Base-by-base conservation (phyloP, 2,888 invertebrate species). In the Kuschelorhynchus macadamiae region DNA sequence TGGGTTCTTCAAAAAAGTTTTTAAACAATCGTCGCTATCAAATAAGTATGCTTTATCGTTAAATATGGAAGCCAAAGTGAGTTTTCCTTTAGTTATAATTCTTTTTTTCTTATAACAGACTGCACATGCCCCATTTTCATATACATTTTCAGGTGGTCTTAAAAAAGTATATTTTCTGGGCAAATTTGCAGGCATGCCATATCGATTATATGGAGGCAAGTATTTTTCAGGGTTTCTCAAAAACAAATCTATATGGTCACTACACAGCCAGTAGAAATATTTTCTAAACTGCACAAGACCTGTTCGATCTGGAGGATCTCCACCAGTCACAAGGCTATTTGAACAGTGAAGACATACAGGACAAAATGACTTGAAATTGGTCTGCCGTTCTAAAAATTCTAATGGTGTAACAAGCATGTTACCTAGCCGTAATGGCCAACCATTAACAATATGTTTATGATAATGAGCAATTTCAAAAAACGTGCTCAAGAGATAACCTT, bases 221-320 rank as follows among this genome's bases (percentile, higher is more conserved):
- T 83, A 86, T 12, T 64, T 67, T 4, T 81, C 75, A 0, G 89
- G 88, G 70, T 83, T 68, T 21, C 80, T 76, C 16, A 86, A 70
- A 67, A 89, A 88, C 32, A 78, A 74, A 30, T 84, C 76, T 11
- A 86, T 79, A 73, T 91, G 91, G 17, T 85, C 79, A 0, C 78
- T 55, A 74, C 91, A 91, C 46, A 89, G 76, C 89, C 90, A 91
- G 75, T 89, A 91, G 78, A 86, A 88, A 50, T 81, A 76, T 25
- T 85, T 80, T 67, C 82, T 80, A 75, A 84, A 90, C 70, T 88
- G 88, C 0, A 90, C 82, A 50, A 89, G 75, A 4, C 89, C 88
- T 42, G 84, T 84, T 72, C 86, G 85, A 75, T 88, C 85, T 0
- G 86, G 85, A 5, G 87, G 86, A 44, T 81, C 82, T 0, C 83